Evolutionary conservation across 2,797 vertebrate species (phyloP).

Genomic region (Peromyscus aztecus): DNA sequence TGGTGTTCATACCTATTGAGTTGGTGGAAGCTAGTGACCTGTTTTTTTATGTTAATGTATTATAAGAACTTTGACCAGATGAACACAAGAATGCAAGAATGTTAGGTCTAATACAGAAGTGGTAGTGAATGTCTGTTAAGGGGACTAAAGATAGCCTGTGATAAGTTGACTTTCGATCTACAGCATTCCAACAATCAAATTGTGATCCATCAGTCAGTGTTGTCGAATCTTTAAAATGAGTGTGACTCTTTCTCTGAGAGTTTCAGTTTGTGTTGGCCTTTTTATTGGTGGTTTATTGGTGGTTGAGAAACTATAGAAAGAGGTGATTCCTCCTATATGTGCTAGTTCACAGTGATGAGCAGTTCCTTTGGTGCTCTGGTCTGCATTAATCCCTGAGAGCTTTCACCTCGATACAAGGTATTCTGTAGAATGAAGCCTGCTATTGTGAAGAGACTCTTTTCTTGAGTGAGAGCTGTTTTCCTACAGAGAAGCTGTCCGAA

Average conservation of each 20-base stretch:
- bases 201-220: not conserved
- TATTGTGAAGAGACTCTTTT: not conserved
- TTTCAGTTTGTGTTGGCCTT: not conserved
- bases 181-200: not conserved
- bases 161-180: not conserved
- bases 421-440: not conserved
- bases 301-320: not conserved
- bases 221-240: not conserved
- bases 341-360: not conserved
- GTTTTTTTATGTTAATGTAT: too few relatives aligned
- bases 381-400: not conserved
- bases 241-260: not conserved
- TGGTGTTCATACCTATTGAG: not conserved
- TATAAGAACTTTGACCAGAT: not conserved
- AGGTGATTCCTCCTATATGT: not conserved
- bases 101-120: not conserved
- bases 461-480: not conserved
- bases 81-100: too few relatives aligned
- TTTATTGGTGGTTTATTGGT: not conserved
- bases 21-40: not conserved
- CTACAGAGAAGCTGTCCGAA: not conserved
- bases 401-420: not conserved
- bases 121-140: too few relatives aligned
- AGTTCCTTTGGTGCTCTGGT: not conserved
- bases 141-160: not conserved